These are phyloP conservation scores for Carlito syrichta DNA, from an alignment of 2,113 vertebrate species.

Conservation along the genomic window DNA sequence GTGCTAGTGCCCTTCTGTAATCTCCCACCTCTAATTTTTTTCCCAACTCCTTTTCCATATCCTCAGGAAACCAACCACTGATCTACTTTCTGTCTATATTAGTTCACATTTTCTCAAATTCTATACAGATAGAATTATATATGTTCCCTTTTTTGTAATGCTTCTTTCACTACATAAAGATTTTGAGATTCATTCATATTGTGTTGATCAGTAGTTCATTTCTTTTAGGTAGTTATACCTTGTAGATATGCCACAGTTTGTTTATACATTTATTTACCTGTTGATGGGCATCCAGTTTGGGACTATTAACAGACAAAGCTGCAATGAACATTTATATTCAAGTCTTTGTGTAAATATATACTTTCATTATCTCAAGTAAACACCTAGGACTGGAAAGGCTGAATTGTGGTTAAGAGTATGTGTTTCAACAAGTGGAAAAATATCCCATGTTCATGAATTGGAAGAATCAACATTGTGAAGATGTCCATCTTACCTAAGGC, in stretches of 20 bases:
- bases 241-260: neutral
- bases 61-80: neutral
- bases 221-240: neutral
- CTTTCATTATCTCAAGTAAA: neutral
- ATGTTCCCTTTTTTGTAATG: neutral
- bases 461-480: too few species aligned
- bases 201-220: neutral
- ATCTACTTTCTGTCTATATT: neutral
- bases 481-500: too few species aligned
- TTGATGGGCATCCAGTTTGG: neutral
- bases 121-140: neutral
- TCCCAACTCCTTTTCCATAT: neutral
- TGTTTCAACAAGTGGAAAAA: too few species aligned
- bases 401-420: neutral
- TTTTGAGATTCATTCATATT: neutral
- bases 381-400: neutral
- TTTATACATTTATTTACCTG: neutral
- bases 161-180: neutral
- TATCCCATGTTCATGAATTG: too few species aligned
- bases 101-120: neutral
- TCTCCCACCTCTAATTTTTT: neutral
- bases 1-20: neutral
- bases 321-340: neutral
- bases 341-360: neutral
- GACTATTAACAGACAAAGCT: neutral